phyloP scores from a whole-genome alignment of 30 jellyfish, hydroid and myxozoan species.

The Clytia hemisphaerica region DNA sequence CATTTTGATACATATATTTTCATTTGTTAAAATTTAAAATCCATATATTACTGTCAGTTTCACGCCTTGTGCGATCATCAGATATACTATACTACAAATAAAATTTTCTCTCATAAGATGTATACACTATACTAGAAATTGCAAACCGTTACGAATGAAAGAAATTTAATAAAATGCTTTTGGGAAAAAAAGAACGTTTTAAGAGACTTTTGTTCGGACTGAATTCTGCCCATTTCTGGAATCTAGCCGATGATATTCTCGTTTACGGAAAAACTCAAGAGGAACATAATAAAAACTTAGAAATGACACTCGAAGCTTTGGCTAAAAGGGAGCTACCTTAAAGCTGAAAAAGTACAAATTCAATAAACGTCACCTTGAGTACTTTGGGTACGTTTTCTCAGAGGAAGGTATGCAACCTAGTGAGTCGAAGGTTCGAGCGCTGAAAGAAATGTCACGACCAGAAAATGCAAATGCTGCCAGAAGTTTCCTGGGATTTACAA shows the following conservation, averaged over 20 bases:
- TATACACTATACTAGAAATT: too few species aligned
- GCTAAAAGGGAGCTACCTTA: constrained; percentile 20
- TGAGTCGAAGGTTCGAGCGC: constrained; percentile 27
- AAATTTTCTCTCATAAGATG: too few species aligned
- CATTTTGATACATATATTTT: too few species aligned
- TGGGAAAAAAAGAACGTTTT: too few species aligned
- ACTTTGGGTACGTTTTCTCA: constrained; percentile 8
- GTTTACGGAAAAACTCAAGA: not conserved
- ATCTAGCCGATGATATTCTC: constrained; percentile 14
- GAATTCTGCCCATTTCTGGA: too few species aligned
- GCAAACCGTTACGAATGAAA: too few species aligned
- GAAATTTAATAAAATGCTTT: too few species aligned
- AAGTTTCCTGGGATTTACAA: constrained; percentile 32
- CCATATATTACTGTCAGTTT: too few species aligned
- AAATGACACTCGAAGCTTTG: constrained; percentile 9
- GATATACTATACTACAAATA: too few species aligned
- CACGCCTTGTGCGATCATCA: too few species aligned
- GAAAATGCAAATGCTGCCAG: constrained; percentile 20
- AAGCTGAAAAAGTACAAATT: constrained; percentile 35
- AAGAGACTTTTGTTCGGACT: too few species aligned
- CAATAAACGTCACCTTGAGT: constrained; percentile 24
- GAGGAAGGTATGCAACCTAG: constrained; percentile 45
- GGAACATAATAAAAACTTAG: constrained; percentile 8
- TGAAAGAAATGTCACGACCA: constrained; percentile 14
- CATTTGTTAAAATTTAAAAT: too few species aligned